Conservation (phyloP, 1,140 invertebrate species). For the Hyles euphorbiae region DNA sequence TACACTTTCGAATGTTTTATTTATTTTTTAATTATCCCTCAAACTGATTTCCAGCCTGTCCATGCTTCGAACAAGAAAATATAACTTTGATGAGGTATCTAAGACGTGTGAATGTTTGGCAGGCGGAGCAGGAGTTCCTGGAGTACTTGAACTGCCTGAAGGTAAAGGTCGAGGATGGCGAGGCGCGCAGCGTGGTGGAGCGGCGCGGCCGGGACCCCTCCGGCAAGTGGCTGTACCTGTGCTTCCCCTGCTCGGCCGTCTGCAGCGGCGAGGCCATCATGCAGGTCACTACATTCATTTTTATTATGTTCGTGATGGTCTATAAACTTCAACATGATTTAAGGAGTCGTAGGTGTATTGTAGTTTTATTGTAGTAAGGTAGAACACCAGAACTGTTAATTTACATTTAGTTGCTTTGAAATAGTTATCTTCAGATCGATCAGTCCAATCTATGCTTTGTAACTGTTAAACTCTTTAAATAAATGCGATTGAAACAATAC, state of each 20-base stretch:
- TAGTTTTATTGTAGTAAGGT: too few species aligned
- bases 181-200: constrained; percentile 51
- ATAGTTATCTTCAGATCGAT: too few species aligned
- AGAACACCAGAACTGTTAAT: too few species aligned
- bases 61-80: too few species aligned
- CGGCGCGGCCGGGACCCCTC: constrained; percentile 49
- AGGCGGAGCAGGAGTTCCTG: constrained; percentile 66
- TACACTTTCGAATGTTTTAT: constrained; percentile 28
- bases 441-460: too few species aligned
- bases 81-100: not conserved
- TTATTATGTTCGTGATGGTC: too few species aligned
- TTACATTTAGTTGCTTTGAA: too few species aligned
- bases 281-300: constrained; percentile 37
- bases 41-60: not conserved
- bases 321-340: too few species aligned
- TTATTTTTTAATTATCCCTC: constrained; percentile 23
- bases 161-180: constrained; percentile 56
- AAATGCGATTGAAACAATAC: too few species aligned
- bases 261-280: constrained; percentile 58
- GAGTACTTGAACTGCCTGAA: constrained; percentile 62
- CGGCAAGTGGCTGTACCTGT: constrained; percentile 63
- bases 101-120: constrained; percentile 17
- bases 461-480: too few species aligned
- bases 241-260: constrained; percentile 58
- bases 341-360: too few species aligned